These are phyloP conservation scores for Elysia chlorotica DNA, from an alignment of 1,140 invertebrate genomes.

Conservation along the genomic window DNA sequence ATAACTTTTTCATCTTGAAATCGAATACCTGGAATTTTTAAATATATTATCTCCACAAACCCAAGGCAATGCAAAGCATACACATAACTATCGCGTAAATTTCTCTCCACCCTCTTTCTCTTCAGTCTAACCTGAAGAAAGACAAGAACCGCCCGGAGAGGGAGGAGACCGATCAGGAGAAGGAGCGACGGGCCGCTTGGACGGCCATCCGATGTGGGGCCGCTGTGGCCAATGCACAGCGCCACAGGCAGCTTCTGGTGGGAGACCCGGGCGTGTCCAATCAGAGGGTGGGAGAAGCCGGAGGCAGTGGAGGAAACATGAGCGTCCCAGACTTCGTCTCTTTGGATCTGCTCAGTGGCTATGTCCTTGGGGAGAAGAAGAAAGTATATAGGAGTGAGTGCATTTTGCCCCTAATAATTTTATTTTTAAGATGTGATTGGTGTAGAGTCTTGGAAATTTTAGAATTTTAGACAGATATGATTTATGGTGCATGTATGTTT, in stretches of 20 bases:
- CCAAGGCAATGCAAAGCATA: too few relatives aligned
- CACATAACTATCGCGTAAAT: too few relatives aligned
- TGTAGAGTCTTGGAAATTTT: background rate
- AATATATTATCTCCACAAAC: too few relatives aligned
- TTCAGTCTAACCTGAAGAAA: background rate
- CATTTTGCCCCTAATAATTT: background rate
- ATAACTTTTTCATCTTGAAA: too few relatives aligned
- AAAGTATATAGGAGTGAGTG: constrained; percentile 57
- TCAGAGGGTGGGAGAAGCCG: constrained; percentile 33
- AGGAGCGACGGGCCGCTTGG: constrained; percentile 51
- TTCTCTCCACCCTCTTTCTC: too few relatives aligned
- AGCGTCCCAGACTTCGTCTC: constrained; percentile 56
- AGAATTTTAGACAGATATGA: background rate
- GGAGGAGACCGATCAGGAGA: constrained; percentile 46
- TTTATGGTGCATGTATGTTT: background rate
- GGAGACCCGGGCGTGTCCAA: constrained; percentile 46
- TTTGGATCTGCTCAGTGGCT: constrained; percentile 53
- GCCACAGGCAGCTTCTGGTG: constrained; percentile 39
- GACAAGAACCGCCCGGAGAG: constrained; percentile 10
- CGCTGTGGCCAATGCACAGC: constrained; percentile 42
- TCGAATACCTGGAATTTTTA: too few relatives aligned
- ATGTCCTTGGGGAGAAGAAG: constrained; percentile 58
- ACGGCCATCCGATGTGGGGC: constrained; percentile 54
- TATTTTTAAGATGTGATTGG: background rate
- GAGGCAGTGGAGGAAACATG: too few relatives aligned